Percentiles rank a stretch among this genome's conserved stretches.
These are phyloP conservation scores for Dendroctonus valens DNA, from an alignment of 1,140 invertebrate genomes.

Conservation along the genomic window DNA sequence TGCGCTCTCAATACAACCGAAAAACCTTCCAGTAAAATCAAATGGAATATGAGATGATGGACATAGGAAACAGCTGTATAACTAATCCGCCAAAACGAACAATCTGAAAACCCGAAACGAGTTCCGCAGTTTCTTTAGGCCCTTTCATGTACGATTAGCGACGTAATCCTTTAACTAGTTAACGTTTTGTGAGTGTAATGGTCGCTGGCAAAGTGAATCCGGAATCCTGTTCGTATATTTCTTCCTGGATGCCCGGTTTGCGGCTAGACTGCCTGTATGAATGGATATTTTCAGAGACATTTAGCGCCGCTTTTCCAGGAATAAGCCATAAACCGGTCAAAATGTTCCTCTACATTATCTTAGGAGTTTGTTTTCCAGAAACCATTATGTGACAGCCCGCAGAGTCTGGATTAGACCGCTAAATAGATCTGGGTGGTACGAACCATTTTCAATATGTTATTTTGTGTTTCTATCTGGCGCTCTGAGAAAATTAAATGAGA, in stretches of 20 bases:
- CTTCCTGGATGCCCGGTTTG: constrained; percentile 40
- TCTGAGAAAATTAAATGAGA: too few species aligned
- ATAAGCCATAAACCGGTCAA: constrained; percentile 42
- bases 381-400: constrained; percentile 1
- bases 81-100: background rate
- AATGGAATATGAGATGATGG: too few species aligned
- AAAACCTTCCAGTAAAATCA: too few species aligned
- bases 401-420: too few species aligned
- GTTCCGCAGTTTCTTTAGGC: constrained; percentile 33
- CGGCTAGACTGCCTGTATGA: constrained; percentile 39
- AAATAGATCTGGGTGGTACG: too few species aligned
- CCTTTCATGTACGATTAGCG: constrained; percentile 34
- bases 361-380: constrained; percentile 4
- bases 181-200: constrained; percentile 37
- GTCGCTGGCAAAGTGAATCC: constrained; percentile 40
- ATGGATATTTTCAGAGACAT: constrained; percentile 46
- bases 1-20: too few species aligned
- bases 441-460: too few species aligned
- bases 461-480: too few species aligned
- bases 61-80: too few species aligned
- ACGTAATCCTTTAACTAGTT: constrained; percentile 38
- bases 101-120: constrained; percentile 29
- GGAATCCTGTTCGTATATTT: constrained; percentile 39
- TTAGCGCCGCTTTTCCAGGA: constrained; percentile 41
- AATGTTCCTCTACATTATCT: constrained; percentile 12